Percentiles rank a stretch among this genome's conserved stretches.
Conservation (phyloP, 2,113 vertebrate species). For the Pterophyllum scalare region DNA sequence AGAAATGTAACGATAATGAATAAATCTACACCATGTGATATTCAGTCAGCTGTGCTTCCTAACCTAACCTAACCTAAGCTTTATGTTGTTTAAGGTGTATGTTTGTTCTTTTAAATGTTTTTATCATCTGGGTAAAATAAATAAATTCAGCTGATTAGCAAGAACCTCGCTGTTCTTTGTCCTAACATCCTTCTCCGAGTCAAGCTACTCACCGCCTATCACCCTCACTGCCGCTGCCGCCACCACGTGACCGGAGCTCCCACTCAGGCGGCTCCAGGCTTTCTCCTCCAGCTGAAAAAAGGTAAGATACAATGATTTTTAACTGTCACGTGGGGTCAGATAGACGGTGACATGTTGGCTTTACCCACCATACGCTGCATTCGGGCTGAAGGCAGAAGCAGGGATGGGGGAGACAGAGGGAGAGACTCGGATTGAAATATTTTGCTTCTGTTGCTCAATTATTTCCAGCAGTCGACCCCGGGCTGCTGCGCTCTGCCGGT, state of each 20-base stretch:
- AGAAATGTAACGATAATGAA: neutral
- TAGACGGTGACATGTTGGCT: neutral
- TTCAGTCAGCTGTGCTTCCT: neutral
- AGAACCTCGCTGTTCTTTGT: accelerated
- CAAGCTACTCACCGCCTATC: conserved; percentile 74
- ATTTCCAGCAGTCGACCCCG: conserved; percentile 87
- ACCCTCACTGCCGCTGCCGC: conserved; percentile 32
- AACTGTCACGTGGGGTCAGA: neutral
- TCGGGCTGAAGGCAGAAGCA: conserved; percentile 59
- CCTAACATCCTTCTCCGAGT: neutral
- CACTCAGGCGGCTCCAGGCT: conserved; percentile 68
- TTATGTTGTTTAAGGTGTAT: neutral
- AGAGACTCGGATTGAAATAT: conserved; percentile 60
- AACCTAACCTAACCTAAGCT: accelerated
- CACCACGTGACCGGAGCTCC: conserved; percentile 61
- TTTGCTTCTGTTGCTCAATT: conserved; percentile 89
- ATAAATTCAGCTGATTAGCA: neutral
- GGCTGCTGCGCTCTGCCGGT: conserved; percentile 89
- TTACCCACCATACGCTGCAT: conserved; percentile 45
- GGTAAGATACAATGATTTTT: neutral
- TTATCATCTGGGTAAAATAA: neutral
- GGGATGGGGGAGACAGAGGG: conserved; percentile 76
- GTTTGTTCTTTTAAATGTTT: too few relatives aligned
- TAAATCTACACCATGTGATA: neutral
- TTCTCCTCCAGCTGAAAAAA: conserved; percentile 70